phyloP scores from a whole-genome alignment of 1,140 invertebrate species.

The Cotesia glomerata region DNA sequence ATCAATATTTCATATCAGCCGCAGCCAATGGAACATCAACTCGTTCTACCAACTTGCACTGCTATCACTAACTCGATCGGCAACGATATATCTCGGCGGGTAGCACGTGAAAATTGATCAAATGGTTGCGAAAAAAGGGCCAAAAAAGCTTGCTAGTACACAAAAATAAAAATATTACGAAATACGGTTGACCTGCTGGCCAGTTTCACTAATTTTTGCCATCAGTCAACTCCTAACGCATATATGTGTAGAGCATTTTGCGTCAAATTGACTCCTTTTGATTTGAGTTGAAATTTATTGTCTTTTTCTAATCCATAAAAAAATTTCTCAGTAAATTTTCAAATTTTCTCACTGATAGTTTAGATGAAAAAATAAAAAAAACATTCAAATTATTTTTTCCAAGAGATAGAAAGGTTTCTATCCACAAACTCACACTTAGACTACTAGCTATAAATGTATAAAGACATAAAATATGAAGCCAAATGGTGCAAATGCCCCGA shows the following conservation, averaged over 20 bases:
- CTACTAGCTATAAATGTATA: not conserved
- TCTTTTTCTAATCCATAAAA: no score
- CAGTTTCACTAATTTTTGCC: no score
- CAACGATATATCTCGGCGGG: not conserved
- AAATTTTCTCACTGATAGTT: no score
- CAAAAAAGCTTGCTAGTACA: not conserved
- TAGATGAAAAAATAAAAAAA: no score
- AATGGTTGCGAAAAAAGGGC: conserved; percentile 1
- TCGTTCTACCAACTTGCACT: conserved; percentile 6
- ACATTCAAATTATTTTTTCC: not conserved
- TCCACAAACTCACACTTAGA: no score
- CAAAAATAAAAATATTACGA: not conserved
- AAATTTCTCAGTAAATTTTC: no score
- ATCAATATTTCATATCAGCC: conserved; percentile 37
- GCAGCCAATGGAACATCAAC: conserved; percentile 2
- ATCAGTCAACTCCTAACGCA: no score
- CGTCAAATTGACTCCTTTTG: no score
- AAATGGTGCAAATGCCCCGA: not conserved
- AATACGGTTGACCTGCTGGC: no score
- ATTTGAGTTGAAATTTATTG: no score
- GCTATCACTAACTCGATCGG: conserved; percentile 8
- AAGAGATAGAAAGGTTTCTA: no score
- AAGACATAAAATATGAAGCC: conserved; percentile 2
- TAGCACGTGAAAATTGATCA: conserved; percentile 18
- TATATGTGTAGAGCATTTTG: no score